Conservation (phyloP, 2,888 invertebrate species). For the Tromatobia lineatoria region DNA sequence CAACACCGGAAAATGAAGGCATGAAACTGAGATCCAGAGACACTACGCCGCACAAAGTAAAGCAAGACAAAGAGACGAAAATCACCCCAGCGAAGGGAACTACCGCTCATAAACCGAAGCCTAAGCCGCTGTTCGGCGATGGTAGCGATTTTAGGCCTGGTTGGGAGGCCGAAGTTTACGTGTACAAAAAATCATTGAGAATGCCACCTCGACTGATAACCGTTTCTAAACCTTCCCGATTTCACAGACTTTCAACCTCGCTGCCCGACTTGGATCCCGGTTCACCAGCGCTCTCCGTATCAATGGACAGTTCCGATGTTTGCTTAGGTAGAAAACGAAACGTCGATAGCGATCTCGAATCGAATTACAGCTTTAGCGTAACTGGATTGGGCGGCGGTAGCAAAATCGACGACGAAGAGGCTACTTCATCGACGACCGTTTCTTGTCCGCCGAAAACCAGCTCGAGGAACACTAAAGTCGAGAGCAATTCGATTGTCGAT, state of each 20-base stretch:
- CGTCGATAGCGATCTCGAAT: constrained; percentile 89
- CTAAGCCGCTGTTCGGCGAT: constrained; percentile 89
- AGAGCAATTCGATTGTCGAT: constrained; percentile 88
- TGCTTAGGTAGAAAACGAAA: constrained; percentile 79
- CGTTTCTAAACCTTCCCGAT: constrained; percentile 91
- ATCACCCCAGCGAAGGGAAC: constrained; percentile 73
- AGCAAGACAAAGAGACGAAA: constrained; percentile 79
- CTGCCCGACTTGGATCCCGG: constrained; percentile 92
- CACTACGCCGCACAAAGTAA: constrained; percentile 79
- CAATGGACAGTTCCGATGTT: constrained; percentile 86
- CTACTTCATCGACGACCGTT: constrained; percentile 89
- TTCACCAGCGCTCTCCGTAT: constrained; percentile 90
- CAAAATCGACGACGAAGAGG: constrained; percentile 89
- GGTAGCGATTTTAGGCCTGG: constrained; percentile 92
- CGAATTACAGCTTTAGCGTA: constrained; percentile 88
- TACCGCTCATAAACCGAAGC: constrained; percentile 77
- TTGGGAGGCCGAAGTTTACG: constrained; percentile 94
- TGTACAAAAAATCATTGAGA: constrained; percentile 92
- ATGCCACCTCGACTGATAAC: constrained; percentile 94
- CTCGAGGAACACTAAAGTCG: constrained; percentile 83
- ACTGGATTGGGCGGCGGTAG: constrained; percentile 86
- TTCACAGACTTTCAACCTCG: constrained; percentile 90
- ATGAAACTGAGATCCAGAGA: constrained; percentile 82
- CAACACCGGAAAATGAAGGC: constrained; percentile 77
- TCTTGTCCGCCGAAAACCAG: constrained; percentile 86